Evolutionary conservation across 2,888 invertebrate species (phyloP).

Genomic region (Pomacea canaliculata): DNA sequence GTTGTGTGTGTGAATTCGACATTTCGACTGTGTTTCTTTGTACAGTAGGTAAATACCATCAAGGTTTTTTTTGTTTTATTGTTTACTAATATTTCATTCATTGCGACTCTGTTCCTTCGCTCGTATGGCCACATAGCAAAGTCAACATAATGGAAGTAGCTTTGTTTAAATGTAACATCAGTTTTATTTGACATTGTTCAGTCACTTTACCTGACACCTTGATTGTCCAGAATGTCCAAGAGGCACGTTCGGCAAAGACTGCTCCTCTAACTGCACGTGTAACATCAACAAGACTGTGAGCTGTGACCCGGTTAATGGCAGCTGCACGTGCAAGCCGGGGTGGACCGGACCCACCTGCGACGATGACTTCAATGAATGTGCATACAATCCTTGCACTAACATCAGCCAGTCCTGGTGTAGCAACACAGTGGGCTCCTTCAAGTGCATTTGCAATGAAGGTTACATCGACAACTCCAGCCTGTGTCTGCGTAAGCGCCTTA

Average conservation of each 20-base stretch:
- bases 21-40: no score
- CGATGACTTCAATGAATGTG: background rate
- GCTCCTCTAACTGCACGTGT: conserved; percentile 1
- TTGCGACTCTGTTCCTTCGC: no score
- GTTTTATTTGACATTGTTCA: no score
- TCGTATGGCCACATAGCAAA: no score
- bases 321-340: background rate
- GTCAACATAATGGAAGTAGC: no score
- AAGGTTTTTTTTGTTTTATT: no score
- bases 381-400: background rate
- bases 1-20: background rate
- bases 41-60: no score
- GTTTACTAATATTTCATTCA: no score
- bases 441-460: background rate
- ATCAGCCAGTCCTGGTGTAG: background rate
- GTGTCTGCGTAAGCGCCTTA: background rate
- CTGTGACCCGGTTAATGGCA: background rate
- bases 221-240: background rate
- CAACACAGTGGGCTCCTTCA: conserved; percentile 3
- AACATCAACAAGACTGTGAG: background rate
- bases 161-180: no score
- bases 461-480: background rate
- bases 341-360: background rate
- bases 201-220: no score
- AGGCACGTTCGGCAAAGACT: background rate